A percentile compares a stretch with the other conserved stretches of the same genome.
Evolutionary conservation across 64 coral and sea anemone species (phyloP).

Genomic region (Cladopsammia gracilis): DNA sequence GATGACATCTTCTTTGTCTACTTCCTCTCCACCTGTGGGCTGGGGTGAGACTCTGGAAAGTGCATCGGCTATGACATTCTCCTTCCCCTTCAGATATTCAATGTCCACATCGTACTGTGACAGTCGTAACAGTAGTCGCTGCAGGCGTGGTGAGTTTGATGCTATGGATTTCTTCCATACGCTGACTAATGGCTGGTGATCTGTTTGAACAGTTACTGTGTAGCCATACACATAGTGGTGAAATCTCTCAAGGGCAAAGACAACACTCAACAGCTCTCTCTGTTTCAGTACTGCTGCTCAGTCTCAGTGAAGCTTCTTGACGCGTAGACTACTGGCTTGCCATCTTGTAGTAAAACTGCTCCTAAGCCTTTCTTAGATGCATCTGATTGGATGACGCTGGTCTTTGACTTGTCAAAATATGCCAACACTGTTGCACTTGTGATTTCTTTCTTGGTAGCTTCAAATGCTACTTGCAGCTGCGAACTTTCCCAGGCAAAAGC

Average conservation of each 20-base stretch:
- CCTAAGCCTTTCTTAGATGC: not conserved
- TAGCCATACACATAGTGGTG: conserved; percentile 15
- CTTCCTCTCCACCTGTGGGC: not conserved
- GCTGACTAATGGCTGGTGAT: conserved; percentile 7
- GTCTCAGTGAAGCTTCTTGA: not conserved
- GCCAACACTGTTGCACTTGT: not conserved
- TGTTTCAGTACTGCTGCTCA: not conserved
- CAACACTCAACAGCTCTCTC: not conserved
- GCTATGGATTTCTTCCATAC: conserved; percentile 7
- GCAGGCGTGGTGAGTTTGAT: conserved; percentile 5
- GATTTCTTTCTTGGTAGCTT: not conserved
- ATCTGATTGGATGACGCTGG: not conserved
- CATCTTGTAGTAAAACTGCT: too few species aligned
- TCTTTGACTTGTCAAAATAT: not conserved
- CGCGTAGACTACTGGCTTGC: too few species aligned
- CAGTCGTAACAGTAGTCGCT: not conserved
- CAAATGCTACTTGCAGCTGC: not conserved
- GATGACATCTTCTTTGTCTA: not conserved
- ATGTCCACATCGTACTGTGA: not conserved
- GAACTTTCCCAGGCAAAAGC: not conserved
- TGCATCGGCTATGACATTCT: conserved; percentile 5
- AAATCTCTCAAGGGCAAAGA: conserved; percentile 18
- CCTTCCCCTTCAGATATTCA: conserved; percentile 36
- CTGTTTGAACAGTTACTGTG: not conserved
- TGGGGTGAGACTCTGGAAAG: conserved; percentile 16